These are phyloP conservation scores for Chaenocephalus aceratus DNA, from an alignment of 2,113 vertebrate species.

Conservation along the genomic window DNA sequence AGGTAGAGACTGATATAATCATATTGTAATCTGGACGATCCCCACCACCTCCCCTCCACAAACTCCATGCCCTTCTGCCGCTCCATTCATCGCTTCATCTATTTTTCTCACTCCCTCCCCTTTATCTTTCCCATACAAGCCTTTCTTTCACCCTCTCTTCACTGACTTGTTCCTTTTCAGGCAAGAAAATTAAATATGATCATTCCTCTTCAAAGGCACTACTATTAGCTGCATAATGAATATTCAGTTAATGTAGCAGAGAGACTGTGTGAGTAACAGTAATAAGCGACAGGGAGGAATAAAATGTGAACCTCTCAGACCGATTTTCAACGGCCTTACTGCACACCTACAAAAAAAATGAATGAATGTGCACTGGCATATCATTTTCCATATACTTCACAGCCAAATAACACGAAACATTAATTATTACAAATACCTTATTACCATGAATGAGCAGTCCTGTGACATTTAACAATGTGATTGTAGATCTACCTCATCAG, in stretches of 20 bases:
- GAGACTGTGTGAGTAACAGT: slow-evolving; percentile 49
- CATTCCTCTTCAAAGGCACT: slow-evolving; percentile 77
- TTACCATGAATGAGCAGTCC: slow-evolving; percentile 57
- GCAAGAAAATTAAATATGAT: slow-evolving; percentile 78
- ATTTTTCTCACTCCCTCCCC: slow-evolving; percentile 61
- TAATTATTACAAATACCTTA: slow-evolving; percentile 68
- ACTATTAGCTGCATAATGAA: slow-evolving; percentile 80
- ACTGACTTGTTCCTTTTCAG: slow-evolving; percentile 64
- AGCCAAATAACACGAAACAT: slow-evolving; percentile 56
- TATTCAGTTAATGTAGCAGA: slow-evolving; percentile 77
- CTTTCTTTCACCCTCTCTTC: slow-evolving; percentile 46
- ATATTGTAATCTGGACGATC: slow-evolving; percentile 70
- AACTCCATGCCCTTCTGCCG: slow-evolving; percentile 51
- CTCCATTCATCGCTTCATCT: slow-evolving; percentile 66
- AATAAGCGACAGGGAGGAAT: slow-evolving; percentile 58
- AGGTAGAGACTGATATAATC: slow-evolving; percentile 74
- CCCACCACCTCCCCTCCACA: slow-evolving; percentile 40
- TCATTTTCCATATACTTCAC: slow-evolving; percentile 46
- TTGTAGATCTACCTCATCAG: slow-evolving; percentile 73
- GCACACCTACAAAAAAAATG: slow-evolving; percentile 21
- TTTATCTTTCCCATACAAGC: slow-evolving; percentile 58
- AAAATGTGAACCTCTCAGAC: slow-evolving; percentile 52
- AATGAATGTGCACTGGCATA: slow-evolving; percentile 16
- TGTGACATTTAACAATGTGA: slow-evolving; percentile 72
- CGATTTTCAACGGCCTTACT: slow-evolving; percentile 27